These are phyloP conservation scores for Dicentrarchus labrax DNA, from an alignment of 2,113 vertebrate genomes.

Conservation along the genomic window DNA sequence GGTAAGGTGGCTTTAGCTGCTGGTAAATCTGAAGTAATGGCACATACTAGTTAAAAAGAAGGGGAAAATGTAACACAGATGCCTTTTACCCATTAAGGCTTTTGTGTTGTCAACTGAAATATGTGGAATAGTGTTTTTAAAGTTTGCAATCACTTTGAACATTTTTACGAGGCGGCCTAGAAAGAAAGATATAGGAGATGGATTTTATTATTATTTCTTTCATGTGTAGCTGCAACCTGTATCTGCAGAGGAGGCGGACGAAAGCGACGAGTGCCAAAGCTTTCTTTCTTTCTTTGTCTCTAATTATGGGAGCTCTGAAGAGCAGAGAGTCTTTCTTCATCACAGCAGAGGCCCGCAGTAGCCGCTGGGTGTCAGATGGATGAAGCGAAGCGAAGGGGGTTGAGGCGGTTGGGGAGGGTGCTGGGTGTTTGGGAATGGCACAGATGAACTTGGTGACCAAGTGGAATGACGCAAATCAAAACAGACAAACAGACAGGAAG, in stretches of 20 bases:
- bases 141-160: conserved; percentile 63
- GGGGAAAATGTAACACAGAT: conserved; percentile 57
- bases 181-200: conserved; percentile 49
- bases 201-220: conserved; percentile 68
- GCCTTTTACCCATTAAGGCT: conserved; percentile 33
- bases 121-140: conserved; percentile 58
- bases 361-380: conserved; percentile 69
- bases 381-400: conserved; percentile 27
- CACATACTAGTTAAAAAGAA: conserved; percentile 47
- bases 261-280: conserved; percentile 42
- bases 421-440: conserved; percentile 56
- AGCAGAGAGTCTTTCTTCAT: conserved; percentile 60
- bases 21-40: conserved; percentile 46
- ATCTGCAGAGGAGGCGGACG: conserved; percentile 41
- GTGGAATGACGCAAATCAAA: conserved; percentile 74
- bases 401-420: conserved; percentile 32
- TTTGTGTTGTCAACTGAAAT: conserved; percentile 62
- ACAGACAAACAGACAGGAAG: conserved; percentile 65
- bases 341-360: conserved; percentile 59
- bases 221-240: conserved; percentile 52
- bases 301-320: conserved; percentile 64
- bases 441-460: conserved; percentile 76
- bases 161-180: conserved; percentile 51
- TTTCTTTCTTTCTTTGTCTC: conserved; percentile 58
- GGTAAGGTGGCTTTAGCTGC: conserved; percentile 28